Evolutionary conservation across 2,797 vertebrate genomes (phyloP), one percentile per base, ranked within the genome.

Genomic region (Chelonia mydas): DNA sequence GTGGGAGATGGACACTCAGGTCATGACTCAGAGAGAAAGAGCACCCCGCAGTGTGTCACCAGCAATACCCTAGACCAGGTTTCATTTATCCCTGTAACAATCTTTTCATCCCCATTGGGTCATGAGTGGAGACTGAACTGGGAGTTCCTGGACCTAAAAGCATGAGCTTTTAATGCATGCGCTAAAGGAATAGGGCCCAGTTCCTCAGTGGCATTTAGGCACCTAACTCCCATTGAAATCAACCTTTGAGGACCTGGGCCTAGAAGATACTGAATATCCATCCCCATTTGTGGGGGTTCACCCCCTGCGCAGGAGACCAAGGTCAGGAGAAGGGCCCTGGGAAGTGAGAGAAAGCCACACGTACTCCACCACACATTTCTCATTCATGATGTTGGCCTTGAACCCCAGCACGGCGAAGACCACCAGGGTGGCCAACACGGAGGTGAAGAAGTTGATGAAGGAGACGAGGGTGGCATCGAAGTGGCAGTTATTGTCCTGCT

Each of bases 301-400:
- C 15, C 61, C 59, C 37, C n/a, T 12, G 12, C 37, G 37, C 21
- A 2, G 65, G 41, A 47, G 41, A 27, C 15, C 81, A 19, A 10
- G 82, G 23, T 37, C 74, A 37, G 47, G 45, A 19, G 31, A 23
- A 15, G n/a, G 17, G 17, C 5, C 78, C 28, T 17, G 31, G 31
- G 9, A 17, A 76, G 55, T 65, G 61, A 33, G 0, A 68, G 19
- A 83, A 80, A 50, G 4, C 68, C 81, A n/a, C 88, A 99, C 99
- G 98, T 98, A 99, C 99, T 99, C 99, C 33, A 98, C 97, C 78
- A 99, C 99, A 92, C 99, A 99, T 97, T 99, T 99, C 96, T 99
- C 99, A 3, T 99, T 99, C 99, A 99, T 99, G 98, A 99, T 98
- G 98, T 99, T 99, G 94, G 99, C 99, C 97, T 99, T 99, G 98